Evolutionary conservation across 1,140 invertebrate genomes (phyloP), one percentile per base, ranked within the genome.

Genomic region (Apis dorsata): DNA sequence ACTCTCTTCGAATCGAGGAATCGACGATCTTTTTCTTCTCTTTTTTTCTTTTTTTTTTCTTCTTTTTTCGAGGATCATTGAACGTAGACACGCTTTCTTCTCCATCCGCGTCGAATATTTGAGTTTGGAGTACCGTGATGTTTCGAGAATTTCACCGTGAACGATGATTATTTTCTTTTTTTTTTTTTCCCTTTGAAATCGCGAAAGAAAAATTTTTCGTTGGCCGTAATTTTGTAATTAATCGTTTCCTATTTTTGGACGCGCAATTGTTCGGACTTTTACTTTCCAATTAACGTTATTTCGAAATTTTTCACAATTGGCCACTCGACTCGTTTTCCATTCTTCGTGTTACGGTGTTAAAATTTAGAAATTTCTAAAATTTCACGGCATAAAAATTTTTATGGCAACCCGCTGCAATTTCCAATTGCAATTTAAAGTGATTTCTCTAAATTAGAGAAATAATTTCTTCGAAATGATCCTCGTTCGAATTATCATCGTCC

Each of bases 21-120:
- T 17, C 80, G 34, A 11, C 34, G 9, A 44, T 57, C 57, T 63
- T n/a, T 55, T 55, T 85, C 49, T 24, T 60, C 71, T 69, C 5
- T 7, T 44, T 57, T 51, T 70, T 19, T 44, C 49, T 85, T n/a
- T 21, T 60, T 60, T 73, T 57, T 57, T 70, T 44, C 0, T 44
- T 0, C 7, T 3, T 44, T 7, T 44, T 62, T 73, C 62, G 11
- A 51, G 19, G 60, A 34, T 74, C 53, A 71, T 76, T 53, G 49
- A 74, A 62, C 72, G 72, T 34, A 77, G 75, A 66, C 49, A 65
- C 74, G 62, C 74, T 76, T 77, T 66, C 49, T 77, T 76, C 60
- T 2, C 49, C 19, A 9, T 76, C 55, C 15, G 11, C n/a, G 49
- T 28, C 10, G 10, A 19, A 17, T 24, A 19, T 49, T 55, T 28